Conservation (phyloP, 2,113 vertebrate species). For the Pseudorasbora parva region DNA sequence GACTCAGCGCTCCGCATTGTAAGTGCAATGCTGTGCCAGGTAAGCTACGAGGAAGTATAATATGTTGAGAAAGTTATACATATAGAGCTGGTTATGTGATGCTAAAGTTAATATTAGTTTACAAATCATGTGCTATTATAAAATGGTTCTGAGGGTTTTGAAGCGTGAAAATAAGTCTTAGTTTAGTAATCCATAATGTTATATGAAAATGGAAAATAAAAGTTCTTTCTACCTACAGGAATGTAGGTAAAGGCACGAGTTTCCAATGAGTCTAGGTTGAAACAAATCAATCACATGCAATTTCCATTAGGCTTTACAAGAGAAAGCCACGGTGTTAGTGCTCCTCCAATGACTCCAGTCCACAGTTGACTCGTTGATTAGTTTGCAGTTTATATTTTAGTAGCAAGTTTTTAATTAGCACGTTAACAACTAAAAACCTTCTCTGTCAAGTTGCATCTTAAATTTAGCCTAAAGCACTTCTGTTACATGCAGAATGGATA, state of each 20-base stretch:
- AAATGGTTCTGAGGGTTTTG: not conserved
- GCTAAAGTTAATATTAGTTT: not conserved
- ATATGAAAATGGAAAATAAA: not conserved
- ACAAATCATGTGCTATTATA: not conserved
- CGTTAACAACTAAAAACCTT: not conserved
- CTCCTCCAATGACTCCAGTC: not conserved
- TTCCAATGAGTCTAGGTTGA: not conserved
- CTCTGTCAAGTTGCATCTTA: not conserved
- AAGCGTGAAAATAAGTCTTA: not conserved
- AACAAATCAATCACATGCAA: not conserved
- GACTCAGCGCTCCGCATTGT: not conserved
- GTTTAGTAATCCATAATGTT: not conserved
- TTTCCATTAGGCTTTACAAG: not conserved
- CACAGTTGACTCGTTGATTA: not conserved
- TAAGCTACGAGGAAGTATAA: not conserved
- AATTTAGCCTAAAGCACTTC: not conserved
- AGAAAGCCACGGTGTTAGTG: not conserved
- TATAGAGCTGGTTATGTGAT: not conserved
- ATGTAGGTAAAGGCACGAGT: not conserved
- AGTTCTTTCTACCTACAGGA: too few relatives aligned
- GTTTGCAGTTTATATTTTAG: not conserved
- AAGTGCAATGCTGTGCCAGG: not conserved
- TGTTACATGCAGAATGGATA: not conserved
- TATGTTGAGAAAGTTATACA: not conserved
- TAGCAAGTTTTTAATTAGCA: not conserved